Conservation (phyloP, 2,797 vertebrate species). For the Crocodylus rhombifer region DNA sequence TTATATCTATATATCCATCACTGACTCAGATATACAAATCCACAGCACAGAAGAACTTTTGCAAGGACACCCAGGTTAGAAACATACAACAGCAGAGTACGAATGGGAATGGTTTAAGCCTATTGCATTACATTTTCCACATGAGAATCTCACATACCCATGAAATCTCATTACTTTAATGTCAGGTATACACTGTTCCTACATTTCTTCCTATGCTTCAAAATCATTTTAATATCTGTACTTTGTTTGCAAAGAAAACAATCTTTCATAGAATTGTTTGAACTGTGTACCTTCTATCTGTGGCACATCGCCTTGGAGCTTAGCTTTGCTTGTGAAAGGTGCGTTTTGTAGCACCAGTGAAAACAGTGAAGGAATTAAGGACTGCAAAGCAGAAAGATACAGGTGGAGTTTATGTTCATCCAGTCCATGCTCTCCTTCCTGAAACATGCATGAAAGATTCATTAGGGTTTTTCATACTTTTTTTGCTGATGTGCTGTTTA, state of each 20-base stretch:
- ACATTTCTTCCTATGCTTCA: not conserved
- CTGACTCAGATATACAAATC: no score
- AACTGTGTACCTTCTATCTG: constrained; percentile 91
- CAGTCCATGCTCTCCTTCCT: constrained; percentile 95
- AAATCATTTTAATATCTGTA: not conserved
- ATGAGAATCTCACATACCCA: not conserved
- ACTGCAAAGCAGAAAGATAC: constrained; percentile 96
- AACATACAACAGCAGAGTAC: no score
- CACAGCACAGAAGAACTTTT: no score
- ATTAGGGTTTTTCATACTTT: not conserved
- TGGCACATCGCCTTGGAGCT: constrained; percentile 89
- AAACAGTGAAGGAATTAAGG: constrained; percentile 94
- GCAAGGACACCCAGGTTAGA: no score
- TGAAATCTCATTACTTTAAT: not conserved
- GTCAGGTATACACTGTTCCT: not conserved
- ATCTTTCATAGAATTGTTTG: not conserved
- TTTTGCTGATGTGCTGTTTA: not conserved
- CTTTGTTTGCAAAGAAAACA: not conserved
- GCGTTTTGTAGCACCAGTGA: constrained; percentile 94
- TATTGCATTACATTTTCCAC: not conserved
- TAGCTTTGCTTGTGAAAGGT: constrained; percentile 93
- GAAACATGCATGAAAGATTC: constrained; percentile 58
- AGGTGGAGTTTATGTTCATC: constrained; percentile 97
- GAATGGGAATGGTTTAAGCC: no score
- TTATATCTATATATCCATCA: no score